These are phyloP conservation scores for Megathymus violae DNA, from an alignment of 1,140 invertebrate species.

Conservation along the genomic window DNA sequence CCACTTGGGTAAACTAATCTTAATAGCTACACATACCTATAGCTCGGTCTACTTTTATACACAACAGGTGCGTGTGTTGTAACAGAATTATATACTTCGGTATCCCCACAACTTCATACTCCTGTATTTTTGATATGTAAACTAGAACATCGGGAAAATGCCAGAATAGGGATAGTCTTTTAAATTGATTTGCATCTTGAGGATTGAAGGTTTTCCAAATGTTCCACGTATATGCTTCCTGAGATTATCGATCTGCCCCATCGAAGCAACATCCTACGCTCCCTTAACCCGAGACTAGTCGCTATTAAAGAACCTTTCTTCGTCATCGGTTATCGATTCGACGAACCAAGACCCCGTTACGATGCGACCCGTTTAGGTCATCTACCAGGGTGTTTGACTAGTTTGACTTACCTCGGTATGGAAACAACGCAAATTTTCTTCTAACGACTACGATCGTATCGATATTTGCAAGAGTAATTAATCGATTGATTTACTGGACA, in stretches of 20 bases:
- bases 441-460: not conserved
- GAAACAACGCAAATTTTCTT: slow-evolving; percentile 23
- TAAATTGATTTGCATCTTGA: no score
- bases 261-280: slow-evolving; percentile 17
- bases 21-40: no score
- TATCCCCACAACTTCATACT: no score
- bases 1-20: no score
- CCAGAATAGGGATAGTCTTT: no score
- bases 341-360: slow-evolving; percentile 17
- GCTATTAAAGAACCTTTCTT: slow-evolving; percentile 23
- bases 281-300: slow-evolving; percentile 5
- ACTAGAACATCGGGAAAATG: no score
- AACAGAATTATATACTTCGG: no score
- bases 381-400: slow-evolving; percentile 12
- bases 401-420: slow-evolving; percentile 12
- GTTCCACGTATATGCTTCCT: not conserved
- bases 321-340: slow-evolving; percentile 30
- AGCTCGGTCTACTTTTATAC: no score
- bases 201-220: no score
- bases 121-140: no score
- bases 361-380: slow-evolving; percentile 13
- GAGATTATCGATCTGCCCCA: slow-evolving; percentile 1
- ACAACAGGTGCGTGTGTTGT: no score
- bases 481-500: not conserved
- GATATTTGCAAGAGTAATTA: not conserved